These are phyloP conservation scores for Psammodynastes pulverulentus DNA, from an alignment of 2,113 vertebrate genomes.

Conservation along the genomic window DNA sequence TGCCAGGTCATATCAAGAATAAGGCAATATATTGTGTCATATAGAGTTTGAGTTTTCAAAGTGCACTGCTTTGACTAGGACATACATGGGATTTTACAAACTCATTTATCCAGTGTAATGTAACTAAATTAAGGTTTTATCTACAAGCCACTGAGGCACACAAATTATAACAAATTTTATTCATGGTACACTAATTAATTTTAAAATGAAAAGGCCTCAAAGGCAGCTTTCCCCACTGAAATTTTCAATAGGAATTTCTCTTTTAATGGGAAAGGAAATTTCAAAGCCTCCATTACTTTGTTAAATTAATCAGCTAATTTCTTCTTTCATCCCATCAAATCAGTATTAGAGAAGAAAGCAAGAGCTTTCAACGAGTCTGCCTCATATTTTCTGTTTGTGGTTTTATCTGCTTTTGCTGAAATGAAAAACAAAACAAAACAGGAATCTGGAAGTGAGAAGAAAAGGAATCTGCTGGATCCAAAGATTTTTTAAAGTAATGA, in stretches of 20 bases:
- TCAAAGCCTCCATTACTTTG: constrained; percentile 1
- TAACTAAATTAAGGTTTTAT: neutral
- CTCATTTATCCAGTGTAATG: neutral
- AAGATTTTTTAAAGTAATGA: neutral
- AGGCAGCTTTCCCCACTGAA: neutral
- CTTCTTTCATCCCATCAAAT: neutral
- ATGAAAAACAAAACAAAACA: neutral
- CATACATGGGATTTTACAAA: neutral
- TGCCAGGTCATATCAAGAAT: too few species aligned
- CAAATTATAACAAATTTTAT: constrained; percentile 3
- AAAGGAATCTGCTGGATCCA: neutral
- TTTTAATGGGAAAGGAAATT: neutral
- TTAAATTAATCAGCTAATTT: neutral
- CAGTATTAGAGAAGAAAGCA: neutral
- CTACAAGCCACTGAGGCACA: neutral
- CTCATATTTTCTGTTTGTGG: constrained; percentile 2
- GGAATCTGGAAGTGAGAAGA: neutral
- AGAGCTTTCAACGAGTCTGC: neutral
- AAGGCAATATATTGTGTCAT: too few species aligned
- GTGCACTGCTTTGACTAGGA: neutral
- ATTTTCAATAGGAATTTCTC: constrained; percentile 9
- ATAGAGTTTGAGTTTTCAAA: neutral
- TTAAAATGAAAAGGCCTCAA: neutral
- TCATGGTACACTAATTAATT: neutral
- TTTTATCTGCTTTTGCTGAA: fast-evolving